phyloP scores from a whole-genome alignment of 2,888 invertebrate species.

The Parnassius smintheus region DNA sequence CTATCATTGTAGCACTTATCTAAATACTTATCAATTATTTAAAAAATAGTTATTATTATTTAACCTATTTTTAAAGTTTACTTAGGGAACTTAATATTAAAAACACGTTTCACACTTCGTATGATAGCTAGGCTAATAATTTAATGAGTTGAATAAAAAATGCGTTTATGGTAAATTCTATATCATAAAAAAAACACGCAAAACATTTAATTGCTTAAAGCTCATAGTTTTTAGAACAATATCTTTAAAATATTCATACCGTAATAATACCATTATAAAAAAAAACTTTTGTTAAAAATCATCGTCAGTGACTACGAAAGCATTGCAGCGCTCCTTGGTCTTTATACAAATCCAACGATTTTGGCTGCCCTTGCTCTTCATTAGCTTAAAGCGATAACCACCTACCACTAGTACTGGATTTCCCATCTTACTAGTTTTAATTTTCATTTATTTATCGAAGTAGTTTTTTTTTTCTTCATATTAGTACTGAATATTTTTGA shows the following conservation, averaged over 20 bases:
- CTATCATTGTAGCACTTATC: not conserved
- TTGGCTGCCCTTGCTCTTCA: slow-evolving; percentile 35
- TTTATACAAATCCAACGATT: slow-evolving; percentile 51
- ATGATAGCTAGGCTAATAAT: too few relatives aligned
- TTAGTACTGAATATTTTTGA: too few relatives aligned
- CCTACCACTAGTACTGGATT: slow-evolving; percentile 45
- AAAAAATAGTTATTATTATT: not conserved
- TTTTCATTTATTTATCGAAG: too few relatives aligned
- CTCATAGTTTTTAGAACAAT: not conserved
- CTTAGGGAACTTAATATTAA: too few relatives aligned
- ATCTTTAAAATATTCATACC: not conserved
- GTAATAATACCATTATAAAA: too few relatives aligned
- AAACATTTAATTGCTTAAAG: not conserved
- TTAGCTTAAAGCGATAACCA: slow-evolving; percentile 43
- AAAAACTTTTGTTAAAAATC: too few relatives aligned
- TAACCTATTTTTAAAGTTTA: not conserved
- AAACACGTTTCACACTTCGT: too few relatives aligned
- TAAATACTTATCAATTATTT: not conserved
- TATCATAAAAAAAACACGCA: too few relatives aligned
- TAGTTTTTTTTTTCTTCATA: too few relatives aligned
- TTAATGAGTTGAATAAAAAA: too few relatives aligned
- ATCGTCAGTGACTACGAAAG: slow-evolving; percentile 44
- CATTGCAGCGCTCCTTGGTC: slow-evolving; percentile 43
- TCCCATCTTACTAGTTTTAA: slow-evolving; percentile 45
- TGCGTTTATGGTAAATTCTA: too few relatives aligned